These are phyloP conservation scores for Ctenopoma kingsleyae DNA, from an alignment of 2,797 vertebrate species.

Conservation along the genomic window DNA sequence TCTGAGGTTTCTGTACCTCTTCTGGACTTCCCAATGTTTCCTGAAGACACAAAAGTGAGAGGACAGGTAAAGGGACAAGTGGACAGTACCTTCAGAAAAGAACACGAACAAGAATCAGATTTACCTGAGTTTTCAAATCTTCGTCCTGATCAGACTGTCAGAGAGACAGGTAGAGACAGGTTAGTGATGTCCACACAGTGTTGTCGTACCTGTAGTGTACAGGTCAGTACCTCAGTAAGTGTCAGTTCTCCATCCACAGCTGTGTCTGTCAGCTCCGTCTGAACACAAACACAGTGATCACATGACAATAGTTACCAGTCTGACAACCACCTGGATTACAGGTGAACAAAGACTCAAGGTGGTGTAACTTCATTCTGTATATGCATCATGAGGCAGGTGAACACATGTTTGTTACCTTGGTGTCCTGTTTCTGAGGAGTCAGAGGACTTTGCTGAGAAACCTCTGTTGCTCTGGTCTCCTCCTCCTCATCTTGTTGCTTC, in stretches of 20 bases:
- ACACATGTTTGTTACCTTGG: constrained; percentile 84
- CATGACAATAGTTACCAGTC: neutral
- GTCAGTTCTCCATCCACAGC: constrained; percentile 93
- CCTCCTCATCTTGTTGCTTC: constrained; percentile 83
- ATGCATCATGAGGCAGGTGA: no score
- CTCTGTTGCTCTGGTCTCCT: constrained; percentile 80
- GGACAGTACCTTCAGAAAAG: neutral
- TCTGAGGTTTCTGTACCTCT: constrained; percentile 90
- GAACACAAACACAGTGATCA: constrained; percentile 14
- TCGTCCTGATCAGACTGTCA: constrained; percentile 96
- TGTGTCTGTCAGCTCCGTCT: constrained; percentile 95
- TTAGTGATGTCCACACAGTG: neutral
- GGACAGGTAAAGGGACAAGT: neutral
- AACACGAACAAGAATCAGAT: no score
- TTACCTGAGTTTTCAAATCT: constrained; percentile 92
- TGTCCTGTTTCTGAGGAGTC: constrained; percentile 87
- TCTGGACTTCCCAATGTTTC: constrained; percentile 89
- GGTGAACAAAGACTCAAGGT: neutral
- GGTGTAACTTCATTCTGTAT: no score
- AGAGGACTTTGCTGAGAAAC: constrained; percentile 82
- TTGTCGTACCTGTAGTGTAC: neutral
- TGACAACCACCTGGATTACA: neutral
- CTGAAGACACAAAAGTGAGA: constrained; percentile 62
- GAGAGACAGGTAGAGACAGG: neutral
- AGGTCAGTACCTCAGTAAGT: constrained; percentile 89